Base-by-base conservation (phyloP, 2,888 invertebrate species). In the Xestobium rufovillosum region DNA sequence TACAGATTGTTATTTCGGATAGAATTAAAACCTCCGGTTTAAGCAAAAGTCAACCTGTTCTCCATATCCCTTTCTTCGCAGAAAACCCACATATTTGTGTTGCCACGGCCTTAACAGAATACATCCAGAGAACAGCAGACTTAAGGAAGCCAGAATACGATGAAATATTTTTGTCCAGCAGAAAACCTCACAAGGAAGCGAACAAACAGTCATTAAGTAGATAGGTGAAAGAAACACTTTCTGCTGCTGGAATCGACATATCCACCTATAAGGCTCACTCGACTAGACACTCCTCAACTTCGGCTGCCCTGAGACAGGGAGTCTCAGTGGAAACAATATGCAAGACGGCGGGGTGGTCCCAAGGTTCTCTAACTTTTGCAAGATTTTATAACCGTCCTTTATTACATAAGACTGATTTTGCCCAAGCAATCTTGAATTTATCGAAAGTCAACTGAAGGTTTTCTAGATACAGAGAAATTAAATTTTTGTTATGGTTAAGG, bases 321-420 rank as follows among this genome's bases (percentile, higher is more conserved):
- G 15, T 30, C 9, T 31, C 29, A 3, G 16, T 36, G 10, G 36
- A 31, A 17, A 30, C 29, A 4, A 36, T 36, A 9, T 25, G 29
- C 12, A 36, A 19, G 11, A 36, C 36, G 2, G 36, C 36, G 3
- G 36, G 36, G 4, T 36, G 36, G 36, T 36, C 36, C 2, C 29
- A 36, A 30, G 19, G 30, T 12, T 26, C 36, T 16, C 14, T 15
- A 3, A 30, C 30, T 2, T 30, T 36, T 16, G 36, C 36, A 9
- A 36, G 16, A n/a, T 29, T 36, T n/a, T 36, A 36, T 12, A 26
- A 29, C 4, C 15, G 36, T 19, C 36, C 36, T 13, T 31, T 36
- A 17, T 14, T 15, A 13, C 10, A 9, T 27, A n/a, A 2, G 8
- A 2, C n/a, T 30, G 10, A 8, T 10, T 28, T 31, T 28, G 28